Percentiles rank a stretch among this genome's conserved stretches.
Evolutionary conservation across 2,113 vertebrate genomes (phyloP).

Genomic region (Gulo gulo): DNA sequence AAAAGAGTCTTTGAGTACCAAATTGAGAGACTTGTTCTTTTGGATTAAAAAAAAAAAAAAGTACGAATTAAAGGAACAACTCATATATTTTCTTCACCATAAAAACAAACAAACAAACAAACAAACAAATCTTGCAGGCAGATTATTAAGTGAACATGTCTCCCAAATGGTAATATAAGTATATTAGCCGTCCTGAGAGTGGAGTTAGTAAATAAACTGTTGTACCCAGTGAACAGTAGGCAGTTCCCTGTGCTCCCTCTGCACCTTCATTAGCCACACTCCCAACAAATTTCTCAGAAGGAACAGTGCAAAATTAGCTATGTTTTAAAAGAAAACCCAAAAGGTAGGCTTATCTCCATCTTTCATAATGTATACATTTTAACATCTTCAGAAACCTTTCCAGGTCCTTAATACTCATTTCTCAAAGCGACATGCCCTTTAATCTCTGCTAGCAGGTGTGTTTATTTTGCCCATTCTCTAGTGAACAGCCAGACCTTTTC

Average conservation of each 20-base stretch:
- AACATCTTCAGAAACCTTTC: not conserved
- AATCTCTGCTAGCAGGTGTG: not conserved
- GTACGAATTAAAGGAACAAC: not conserved
- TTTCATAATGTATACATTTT: not conserved
- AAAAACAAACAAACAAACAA: not conserved
- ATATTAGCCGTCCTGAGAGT: not conserved
- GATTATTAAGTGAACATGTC: not conserved
- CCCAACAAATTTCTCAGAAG: not conserved
- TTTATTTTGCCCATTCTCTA: not conserved
- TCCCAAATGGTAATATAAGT: not conserved
- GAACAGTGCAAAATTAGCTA: not conserved
- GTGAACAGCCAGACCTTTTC: not conserved
- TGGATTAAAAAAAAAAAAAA: not conserved
- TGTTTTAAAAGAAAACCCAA: not conserved
- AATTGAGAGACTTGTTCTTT: not conserved
- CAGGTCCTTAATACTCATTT: not conserved
- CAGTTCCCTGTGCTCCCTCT: fast-evolving
- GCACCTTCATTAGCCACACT: not conserved
- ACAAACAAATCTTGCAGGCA: not conserved
- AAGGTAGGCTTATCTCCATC: not conserved
- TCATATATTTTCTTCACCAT: not conserved
- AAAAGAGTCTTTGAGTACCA: not conserved
- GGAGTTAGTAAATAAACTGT: not conserved
- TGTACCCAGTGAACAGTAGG: not conserved
- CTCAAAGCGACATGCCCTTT: not conserved